Evolutionary conservation across 2,113 vertebrate genomes (phyloP), one percentile per base, ranked within the genome.

Genomic region (Brachyhypopomus occidentalis): DNA sequence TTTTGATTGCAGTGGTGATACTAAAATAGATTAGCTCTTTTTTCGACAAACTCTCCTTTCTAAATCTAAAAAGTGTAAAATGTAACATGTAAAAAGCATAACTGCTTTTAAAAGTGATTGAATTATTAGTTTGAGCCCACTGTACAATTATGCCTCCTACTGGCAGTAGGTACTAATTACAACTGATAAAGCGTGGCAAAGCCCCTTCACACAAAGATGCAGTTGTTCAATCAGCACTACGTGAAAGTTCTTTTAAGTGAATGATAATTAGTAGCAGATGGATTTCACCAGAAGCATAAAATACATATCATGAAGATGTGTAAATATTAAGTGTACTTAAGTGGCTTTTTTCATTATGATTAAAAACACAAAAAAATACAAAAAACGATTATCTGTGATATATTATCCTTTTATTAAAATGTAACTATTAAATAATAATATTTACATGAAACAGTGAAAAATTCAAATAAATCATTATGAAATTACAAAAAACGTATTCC

Each of bases 401-500:
- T 30, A 70, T 66, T 34, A 45, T 73, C 76, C 22, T 60, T 92
- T 92, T 91, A 93, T 89, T 92, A 84, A 89, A 90, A 89, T 80
- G 48, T 75, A 91, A 88, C 75, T 80, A 87, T 91, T 91, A 90
- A 91, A 94, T 93, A 88, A 85, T 91, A 75, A 85, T 92, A 93
- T 93, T 92, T 93, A 93, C 90, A 92, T 72, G 72, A 59, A 77
- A 76, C 80, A 75, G 75, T 69, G 52, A 60, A 79, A 67, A 82
- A 80, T 75, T 48, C 6, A 69, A 56, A 81, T 38, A 45, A 62
- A 75, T 22, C 34, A 71, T 87, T 85, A 90, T 79, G 78, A 83
- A 66, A 84, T 77, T 75, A 20, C 83, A 74, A 86, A 30, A 41
- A 89, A 78, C n/a, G 58, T 69, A 70, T 52, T n/a, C 11, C 25